These are phyloP conservation scores for Campaea margaritaria DNA, from an alignment of 2,888 invertebrate species.

Conservation along the genomic window DNA sequence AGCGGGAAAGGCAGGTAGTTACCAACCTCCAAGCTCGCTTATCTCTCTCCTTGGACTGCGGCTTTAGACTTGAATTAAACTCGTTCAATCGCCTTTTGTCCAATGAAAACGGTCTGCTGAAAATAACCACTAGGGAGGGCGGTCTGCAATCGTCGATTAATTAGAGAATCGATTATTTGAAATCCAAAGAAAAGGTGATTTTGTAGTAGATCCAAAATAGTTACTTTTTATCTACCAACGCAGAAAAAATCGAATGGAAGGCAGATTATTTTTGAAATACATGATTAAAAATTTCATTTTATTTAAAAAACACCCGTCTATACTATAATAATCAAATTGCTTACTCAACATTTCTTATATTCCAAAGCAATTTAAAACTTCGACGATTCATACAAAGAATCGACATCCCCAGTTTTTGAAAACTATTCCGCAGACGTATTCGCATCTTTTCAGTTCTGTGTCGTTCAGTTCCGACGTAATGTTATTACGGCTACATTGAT, in stretches of 20 bases:
- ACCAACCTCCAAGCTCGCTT: constrained; percentile 25
- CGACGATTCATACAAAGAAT: too few relatives aligned
- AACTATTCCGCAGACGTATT: neutral
- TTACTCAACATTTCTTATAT: too few relatives aligned
- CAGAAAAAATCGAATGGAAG: too few relatives aligned
- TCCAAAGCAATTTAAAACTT: too few relatives aligned
- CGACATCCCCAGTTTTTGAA: neutral
- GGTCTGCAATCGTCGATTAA: neutral
- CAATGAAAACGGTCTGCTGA: constrained; percentile 15
- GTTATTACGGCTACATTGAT: constrained; percentile 17
- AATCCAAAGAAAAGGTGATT: too few relatives aligned
- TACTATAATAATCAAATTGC: too few relatives aligned
- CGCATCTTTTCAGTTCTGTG: constrained; percentile 8
- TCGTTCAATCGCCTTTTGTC: constrained; percentile 32
- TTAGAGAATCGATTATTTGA: neutral
- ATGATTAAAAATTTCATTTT: too few relatives aligned
- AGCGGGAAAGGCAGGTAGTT: constrained; percentile 26
- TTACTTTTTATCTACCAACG: too few relatives aligned
- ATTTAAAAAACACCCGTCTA: too few relatives aligned
- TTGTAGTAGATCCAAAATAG: neutral
- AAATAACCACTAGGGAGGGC: constrained; percentile 6
- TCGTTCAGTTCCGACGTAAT: constrained; percentile 9
- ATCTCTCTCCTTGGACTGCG: constrained; percentile 21
- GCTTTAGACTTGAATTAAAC: constrained; percentile 34
- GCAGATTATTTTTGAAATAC: too few relatives aligned